Evolutionary conservation across 2,113 vertebrate species (phyloP).

Genomic region (Rhinopithecus roxellana): DNA sequence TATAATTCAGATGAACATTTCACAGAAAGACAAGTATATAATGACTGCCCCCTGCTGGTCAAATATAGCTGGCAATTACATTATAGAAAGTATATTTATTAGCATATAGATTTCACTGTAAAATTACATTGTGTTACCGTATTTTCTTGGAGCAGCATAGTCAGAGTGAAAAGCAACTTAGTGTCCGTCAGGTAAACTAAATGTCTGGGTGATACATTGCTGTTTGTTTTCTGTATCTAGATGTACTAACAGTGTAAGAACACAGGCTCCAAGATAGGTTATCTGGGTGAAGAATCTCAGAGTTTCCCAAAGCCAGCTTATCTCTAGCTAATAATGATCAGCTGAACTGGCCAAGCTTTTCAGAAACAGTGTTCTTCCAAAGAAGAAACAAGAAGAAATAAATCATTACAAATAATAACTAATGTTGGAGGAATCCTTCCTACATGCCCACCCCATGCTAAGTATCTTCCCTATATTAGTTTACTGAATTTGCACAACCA

Average conservation of each 20-base stretch:
- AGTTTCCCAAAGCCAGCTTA: neutral
- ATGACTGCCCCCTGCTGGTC: neutral
- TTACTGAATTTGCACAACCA: neutral
- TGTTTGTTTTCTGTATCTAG: neutral
- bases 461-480: neutral
- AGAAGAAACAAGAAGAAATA: slow-evolving; percentile 23
- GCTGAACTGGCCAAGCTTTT: neutral
- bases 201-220: neutral
- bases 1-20: slow-evolving; percentile 29
- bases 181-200: slow-evolving; percentile 12
- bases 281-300: neutral
- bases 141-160: neutral
- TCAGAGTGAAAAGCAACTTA: neutral
- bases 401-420: neutral
- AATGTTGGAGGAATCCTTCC: neutral
- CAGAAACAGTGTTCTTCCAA: neutral
- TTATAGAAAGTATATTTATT: neutral
- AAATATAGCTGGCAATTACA: neutral
- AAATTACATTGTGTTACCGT: neutral
- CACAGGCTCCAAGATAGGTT: neutral
- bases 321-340: neutral
- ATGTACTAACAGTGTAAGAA: neutral
- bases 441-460: neutral
- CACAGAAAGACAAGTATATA: slow-evolving; percentile 13
- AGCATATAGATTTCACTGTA: neutral